Conservation (phyloP, 1,140 invertebrate species). For the Lethrus apterus region DNA sequence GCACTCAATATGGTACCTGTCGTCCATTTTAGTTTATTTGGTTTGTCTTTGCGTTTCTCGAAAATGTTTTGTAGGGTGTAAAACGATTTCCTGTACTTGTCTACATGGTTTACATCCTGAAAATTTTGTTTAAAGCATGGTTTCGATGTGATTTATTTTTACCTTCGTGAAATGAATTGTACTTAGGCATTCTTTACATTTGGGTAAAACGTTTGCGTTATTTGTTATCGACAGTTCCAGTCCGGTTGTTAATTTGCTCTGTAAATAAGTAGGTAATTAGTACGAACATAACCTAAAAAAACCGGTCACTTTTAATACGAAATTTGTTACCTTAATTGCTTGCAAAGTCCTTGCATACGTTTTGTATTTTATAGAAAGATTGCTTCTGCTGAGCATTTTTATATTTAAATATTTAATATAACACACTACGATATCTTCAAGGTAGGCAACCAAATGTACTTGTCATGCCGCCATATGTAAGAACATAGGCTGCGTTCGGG, state of each 20-base stretch:
- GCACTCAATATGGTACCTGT: constrained; percentile 1
- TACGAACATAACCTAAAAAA: constrained; percentile 5
- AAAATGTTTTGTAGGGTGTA: not conserved
- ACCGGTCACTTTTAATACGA: constrained; percentile 3
- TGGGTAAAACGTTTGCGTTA: not conserved
- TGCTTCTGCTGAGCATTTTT: constrained; percentile 20
- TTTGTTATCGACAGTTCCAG: not conserved
- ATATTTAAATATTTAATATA: constrained; percentile 6
- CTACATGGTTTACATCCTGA: not conserved
- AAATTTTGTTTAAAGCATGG: not conserved
- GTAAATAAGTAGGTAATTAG: not conserved
- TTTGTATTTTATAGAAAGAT: constrained; percentile 17
- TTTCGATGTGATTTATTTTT: not conserved
- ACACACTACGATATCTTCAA: too few species aligned
- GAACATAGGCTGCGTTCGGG: too few species aligned
- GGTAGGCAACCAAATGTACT: too few species aligned
- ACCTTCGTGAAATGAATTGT: too few species aligned
- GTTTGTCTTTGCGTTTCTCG: not conserved
- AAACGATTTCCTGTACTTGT: not conserved
- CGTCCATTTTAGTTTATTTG: constrained; percentile 1
- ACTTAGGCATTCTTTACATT: too few species aligned
- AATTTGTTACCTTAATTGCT: constrained; percentile 14
- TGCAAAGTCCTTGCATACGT: constrained; percentile 7
- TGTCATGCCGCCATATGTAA: too few species aligned
- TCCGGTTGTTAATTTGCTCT: constrained; percentile 1